Evolutionary conservation across 2,888 invertebrate species (phyloP).

Genomic region (Melanotus villosus): DNA sequence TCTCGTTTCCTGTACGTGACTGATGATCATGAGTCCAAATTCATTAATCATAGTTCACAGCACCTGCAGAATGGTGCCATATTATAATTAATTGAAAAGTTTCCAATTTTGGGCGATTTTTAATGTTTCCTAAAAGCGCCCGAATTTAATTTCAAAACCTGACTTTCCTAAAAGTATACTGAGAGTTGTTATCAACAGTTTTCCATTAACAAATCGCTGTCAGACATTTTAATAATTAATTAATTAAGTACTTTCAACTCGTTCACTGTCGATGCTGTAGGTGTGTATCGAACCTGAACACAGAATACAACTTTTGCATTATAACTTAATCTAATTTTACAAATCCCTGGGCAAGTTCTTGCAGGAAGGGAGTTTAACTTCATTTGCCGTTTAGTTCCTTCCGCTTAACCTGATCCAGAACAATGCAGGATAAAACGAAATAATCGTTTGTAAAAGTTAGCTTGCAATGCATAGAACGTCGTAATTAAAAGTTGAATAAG

Average conservation of each 20-base stretch:
- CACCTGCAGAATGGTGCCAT: conserved; percentile 43
- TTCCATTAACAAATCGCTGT: conserved; percentile 23
- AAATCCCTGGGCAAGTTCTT: conserved; percentile 24
- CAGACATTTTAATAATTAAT: conserved; percentile 21
- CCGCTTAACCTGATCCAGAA: conserved; percentile 33
- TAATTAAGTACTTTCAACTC: conserved; percentile 16
- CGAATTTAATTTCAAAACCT: conserved; percentile 11
- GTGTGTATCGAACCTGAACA: conserved; percentile 15
- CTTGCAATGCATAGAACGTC: conserved; percentile 52
- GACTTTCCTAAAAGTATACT: not conserved
- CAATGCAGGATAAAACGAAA: conserved; percentile 46
- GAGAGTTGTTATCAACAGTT: not conserved
- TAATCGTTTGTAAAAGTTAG: conserved; percentile 47
- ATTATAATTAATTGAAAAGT: conserved; percentile 47
- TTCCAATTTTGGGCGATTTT: conserved; percentile 28
- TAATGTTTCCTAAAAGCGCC: conserved; percentile 7
- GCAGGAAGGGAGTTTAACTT: conserved; percentile 26
- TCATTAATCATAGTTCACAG: conserved; percentile 46
- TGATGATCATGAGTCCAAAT: conserved; percentile 44
- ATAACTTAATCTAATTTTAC: conserved; percentile 24
- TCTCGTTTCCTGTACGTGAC: conserved; percentile 43
- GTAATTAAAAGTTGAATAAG: conserved; percentile 57
- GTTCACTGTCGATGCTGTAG: conserved; percentile 12
- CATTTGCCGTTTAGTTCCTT: conserved; percentile 31
- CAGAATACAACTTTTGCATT: conserved; percentile 25